Conservation (phyloP, 2,888 invertebrate species). For the Chrysomela aeneicollis region DNA sequence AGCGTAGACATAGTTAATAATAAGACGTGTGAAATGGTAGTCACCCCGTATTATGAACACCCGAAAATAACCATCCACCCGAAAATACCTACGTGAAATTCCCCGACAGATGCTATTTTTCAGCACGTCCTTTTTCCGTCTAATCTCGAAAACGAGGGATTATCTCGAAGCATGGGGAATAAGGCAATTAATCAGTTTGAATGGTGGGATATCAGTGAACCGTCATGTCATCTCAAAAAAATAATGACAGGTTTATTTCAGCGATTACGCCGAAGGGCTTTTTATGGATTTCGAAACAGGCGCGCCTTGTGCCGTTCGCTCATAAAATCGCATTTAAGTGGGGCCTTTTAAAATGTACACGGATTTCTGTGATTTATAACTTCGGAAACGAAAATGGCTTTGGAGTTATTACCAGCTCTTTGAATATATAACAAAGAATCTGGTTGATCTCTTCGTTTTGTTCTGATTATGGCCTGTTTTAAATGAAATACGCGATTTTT, state of each 20-base stretch:
- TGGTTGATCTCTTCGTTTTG: background rate
- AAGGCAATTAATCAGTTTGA: background rate
- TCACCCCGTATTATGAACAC: background rate
- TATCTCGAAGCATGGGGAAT: background rate
- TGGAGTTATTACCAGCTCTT: background rate
- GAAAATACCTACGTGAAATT: background rate
- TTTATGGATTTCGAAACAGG: background rate
- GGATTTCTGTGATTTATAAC: background rate
- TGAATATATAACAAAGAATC: background rate
- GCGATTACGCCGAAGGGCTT: conserved; percentile 1
- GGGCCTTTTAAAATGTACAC: background rate
- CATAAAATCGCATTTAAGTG: background rate
- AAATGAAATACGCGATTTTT: too few species aligned
- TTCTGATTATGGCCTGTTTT: too few species aligned
- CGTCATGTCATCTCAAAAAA: background rate
- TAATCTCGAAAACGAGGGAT: background rate
- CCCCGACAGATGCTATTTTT: background rate
- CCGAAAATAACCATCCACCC: background rate
- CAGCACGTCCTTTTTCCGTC: background rate
- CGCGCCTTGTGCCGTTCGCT: background rate
- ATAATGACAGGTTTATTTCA: conserved; percentile 30
- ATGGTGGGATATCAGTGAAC: background rate
- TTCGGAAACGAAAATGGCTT: background rate
- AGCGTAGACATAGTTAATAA: too few species aligned
- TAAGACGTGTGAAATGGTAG: background rate